Conservation (phyloP, 2,113 vertebrate species). For the Perccottus glenii region DNA sequence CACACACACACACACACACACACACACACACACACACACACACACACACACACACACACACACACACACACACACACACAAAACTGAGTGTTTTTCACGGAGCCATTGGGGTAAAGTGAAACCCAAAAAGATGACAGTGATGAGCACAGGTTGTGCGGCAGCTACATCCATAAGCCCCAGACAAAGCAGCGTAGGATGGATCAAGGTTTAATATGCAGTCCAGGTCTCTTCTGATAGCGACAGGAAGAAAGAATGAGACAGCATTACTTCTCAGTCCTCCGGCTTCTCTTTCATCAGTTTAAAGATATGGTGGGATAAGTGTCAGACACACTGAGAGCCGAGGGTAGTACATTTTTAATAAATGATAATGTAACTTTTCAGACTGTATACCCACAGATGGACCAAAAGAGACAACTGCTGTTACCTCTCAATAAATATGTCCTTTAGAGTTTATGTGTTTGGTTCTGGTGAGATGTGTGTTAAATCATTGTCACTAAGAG, state of each 20-base stretch:
- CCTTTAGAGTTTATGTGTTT: too few species aligned
- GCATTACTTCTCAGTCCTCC: slow-evolving; percentile 20
- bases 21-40: too few species aligned
- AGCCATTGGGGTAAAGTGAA: slow-evolving; percentile 29
- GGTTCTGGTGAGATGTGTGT: too few species aligned
- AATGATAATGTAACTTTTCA: not conserved
- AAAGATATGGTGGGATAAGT: slow-evolving; percentile 44
- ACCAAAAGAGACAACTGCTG: not conserved
- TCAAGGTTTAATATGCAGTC: slow-evolving; percentile 48
- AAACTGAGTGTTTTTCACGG: too few species aligned
- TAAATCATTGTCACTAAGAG: too few species aligned
- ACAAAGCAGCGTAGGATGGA: slow-evolving; percentile 24
- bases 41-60: too few species aligned
- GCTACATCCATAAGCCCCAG: slow-evolving; percentile 43
- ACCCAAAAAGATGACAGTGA: slow-evolving; percentile 39
- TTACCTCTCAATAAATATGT: not conserved
- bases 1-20: too few species aligned
- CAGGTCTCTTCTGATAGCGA: slow-evolving; percentile 31
- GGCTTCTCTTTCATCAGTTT: slow-evolving; percentile 15
- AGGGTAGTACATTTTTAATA: not conserved
- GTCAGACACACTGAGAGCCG: not conserved
- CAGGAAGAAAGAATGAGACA: slow-evolving; percentile 30
- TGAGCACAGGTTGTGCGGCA: slow-evolving; percentile 24
- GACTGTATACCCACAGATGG: not conserved
- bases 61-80: too few species aligned